Conservation (phyloP, 2,888 invertebrate genomes). For the Drosophila maculinotata region DNA sequence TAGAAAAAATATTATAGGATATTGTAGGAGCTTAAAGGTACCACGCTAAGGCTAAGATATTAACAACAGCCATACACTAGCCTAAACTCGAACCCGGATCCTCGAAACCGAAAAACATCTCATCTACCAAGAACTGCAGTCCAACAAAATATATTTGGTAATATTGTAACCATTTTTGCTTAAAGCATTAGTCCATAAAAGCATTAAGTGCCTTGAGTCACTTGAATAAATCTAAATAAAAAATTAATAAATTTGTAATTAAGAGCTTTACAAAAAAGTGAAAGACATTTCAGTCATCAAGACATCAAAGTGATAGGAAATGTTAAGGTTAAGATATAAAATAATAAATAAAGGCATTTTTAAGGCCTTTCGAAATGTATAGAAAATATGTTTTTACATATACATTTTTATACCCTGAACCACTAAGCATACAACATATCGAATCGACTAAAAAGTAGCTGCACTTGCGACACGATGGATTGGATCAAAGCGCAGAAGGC, state of each 20-base stretch:
- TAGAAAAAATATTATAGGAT: no score
- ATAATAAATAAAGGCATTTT: conserved; percentile 12
- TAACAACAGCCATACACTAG: no score
- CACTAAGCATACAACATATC: neutral
- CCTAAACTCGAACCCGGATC: no score
- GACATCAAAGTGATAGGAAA: conserved; percentile 1
- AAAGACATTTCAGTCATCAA: conserved; percentile 14
- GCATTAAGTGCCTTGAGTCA: neutral
- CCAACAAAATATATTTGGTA: no score
- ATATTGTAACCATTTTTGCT: no score
- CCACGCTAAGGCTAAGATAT: no score
- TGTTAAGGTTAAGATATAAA: neutral
- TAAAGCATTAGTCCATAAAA: neutral
- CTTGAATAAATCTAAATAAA: neutral
- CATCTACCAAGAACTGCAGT: no score
- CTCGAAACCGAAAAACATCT: no score
- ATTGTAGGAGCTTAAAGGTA: no score
- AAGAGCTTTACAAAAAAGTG: conserved; percentile 7
- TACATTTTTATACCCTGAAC: neutral
- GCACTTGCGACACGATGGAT: no score
- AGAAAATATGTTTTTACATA: neutral
- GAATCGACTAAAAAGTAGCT: no score
- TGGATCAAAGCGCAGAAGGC: no score
- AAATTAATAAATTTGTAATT: neutral
- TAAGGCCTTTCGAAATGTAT: neutral